phyloP scores from a whole-genome alignment of 2,888 invertebrate genomes.

The Eupithecia centaureata region DNA sequence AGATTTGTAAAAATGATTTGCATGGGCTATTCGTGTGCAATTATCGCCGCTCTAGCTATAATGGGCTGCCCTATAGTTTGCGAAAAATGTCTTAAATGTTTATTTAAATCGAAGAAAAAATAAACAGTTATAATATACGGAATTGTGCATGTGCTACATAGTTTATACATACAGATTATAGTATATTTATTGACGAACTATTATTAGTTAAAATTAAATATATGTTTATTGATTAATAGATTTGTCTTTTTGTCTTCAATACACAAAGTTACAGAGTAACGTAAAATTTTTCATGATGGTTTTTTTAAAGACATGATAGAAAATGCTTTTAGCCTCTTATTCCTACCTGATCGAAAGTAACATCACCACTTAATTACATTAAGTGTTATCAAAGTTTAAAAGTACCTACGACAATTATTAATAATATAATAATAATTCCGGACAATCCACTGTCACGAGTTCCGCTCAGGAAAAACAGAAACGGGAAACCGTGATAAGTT shows the following conservation, averaged over 20 bases:
- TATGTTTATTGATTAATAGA: not conserved
- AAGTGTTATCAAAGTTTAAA: too few species aligned
- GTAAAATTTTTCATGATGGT: not conserved
- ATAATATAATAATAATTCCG: too few species aligned
- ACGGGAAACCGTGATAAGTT: too few species aligned
- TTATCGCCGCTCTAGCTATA: not conserved
- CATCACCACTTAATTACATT: too few species aligned
- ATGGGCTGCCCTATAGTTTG: not conserved
- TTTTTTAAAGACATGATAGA: not conserved
- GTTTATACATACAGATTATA: too few species aligned
- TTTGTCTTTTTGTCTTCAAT: not conserved
- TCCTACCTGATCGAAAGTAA: too few species aligned
- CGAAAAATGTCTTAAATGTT: slow-evolving; percentile 3
- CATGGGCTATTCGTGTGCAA: not conserved
- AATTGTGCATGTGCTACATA: not conserved
- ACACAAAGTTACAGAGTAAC: not conserved
- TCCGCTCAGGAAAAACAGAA: too few species aligned
- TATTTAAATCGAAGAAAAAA: slow-evolving; percentile 1
- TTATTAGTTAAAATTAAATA: not conserved
- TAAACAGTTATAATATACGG: not conserved
- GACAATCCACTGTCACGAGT: too few species aligned
- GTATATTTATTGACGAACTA: not conserved
- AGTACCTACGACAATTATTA: too few species aligned
- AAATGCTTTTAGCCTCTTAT: too few species aligned
- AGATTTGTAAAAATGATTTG: not conserved